A percentile compares a stretch with the other conserved stretches of the same genome.
phyloP scores from a whole-genome alignment of 2,113 vertebrate genomes.

The Falcunculus frontatus region DNA sequence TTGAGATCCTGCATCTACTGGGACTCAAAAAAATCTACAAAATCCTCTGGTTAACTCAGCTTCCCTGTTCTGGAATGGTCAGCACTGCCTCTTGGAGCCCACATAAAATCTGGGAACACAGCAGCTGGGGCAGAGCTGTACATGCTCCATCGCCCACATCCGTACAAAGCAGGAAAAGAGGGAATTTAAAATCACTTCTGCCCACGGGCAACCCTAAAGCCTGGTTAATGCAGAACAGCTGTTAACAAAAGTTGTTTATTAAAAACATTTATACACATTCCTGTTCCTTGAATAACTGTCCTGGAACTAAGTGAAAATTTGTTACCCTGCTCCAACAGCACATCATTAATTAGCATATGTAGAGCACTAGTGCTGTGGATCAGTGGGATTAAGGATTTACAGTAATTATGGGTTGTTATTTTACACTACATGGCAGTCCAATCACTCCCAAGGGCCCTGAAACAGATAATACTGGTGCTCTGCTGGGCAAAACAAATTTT shows the following conservation, averaged over 20 bases:
- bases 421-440: background rate
- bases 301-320: background rate
- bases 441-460: constrained; percentile 4
- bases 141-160: background rate
- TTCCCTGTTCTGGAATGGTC: background rate
- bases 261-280: background rate
- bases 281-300: background rate
- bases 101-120: background rate
- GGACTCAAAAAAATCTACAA: background rate
- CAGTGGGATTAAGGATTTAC: background rate
- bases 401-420: background rate
- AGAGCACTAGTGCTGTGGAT: background rate
- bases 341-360: background rate
- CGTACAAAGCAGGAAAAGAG: background rate
- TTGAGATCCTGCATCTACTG: accelerated
- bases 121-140: background rate
- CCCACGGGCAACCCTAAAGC: background rate
- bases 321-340: background rate
- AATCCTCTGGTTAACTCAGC: background rate
- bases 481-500: background rate
- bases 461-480: background rate
- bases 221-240: background rate
- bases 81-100: background rate
- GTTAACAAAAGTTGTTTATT: background rate
- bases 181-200: background rate